Percentiles rank a stretch among this genome's conserved stretches.
Evolutionary conservation across 2,113 vertebrate species (phyloP).

Genomic region (Brachyistius frenatus): DNA sequence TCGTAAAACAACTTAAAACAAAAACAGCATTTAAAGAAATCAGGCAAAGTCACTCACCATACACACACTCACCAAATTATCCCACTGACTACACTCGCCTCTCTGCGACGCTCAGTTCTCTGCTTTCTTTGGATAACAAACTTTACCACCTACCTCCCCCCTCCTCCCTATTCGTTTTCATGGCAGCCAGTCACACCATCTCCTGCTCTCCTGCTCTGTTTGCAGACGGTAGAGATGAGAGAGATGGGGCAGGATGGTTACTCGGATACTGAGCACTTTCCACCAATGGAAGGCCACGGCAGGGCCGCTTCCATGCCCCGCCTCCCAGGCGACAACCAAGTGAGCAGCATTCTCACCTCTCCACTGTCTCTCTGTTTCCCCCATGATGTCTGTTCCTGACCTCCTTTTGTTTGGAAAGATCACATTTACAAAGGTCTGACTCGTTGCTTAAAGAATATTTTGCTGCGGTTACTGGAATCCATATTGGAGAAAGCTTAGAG

Average conservation of each 20-base stretch:
- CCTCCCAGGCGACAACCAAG: slow-evolving; percentile 96
- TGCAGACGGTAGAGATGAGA: slow-evolving; percentile 95
- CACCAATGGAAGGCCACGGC: slow-evolving; percentile 94
- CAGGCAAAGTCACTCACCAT: slow-evolving; percentile 4
- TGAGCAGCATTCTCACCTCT: slow-evolving; percentile 88
- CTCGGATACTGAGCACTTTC: slow-evolving; percentile 94
- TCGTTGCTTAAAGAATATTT: slow-evolving; percentile 34
- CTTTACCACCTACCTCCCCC: slow-evolving; percentile 43
- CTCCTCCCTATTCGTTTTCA: slow-evolving; percentile 59
- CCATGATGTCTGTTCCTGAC: slow-evolving; percentile 55
- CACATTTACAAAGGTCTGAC: slow-evolving; percentile 55
- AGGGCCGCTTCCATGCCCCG: slow-evolving; percentile 96
- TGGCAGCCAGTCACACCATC: slow-evolving; percentile 79
- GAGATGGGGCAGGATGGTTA: slow-evolving; percentile 94
- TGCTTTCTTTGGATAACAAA: slow-evolving; percentile 59
- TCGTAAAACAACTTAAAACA: slow-evolving; percentile 22
- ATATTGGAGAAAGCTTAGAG: slow-evolving; percentile 13
- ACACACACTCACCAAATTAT: slow-evolving; percentile 41
- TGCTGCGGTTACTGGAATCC: slow-evolving; percentile 42
- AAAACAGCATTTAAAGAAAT: neutral
- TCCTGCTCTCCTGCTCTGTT: slow-evolving; percentile 84
- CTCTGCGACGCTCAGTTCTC: slow-evolving; percentile 48
- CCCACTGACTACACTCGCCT: slow-evolving; percentile 32
- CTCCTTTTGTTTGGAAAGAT: slow-evolving; percentile 37
- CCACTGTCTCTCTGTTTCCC: slow-evolving; percentile 56